Percentiles rank a stretch among this genome's conserved stretches.
These are phyloP conservation scores for Tetraneura akinire DNA, from an alignment of 1,140 invertebrate species.

Conservation along the genomic window DNA sequence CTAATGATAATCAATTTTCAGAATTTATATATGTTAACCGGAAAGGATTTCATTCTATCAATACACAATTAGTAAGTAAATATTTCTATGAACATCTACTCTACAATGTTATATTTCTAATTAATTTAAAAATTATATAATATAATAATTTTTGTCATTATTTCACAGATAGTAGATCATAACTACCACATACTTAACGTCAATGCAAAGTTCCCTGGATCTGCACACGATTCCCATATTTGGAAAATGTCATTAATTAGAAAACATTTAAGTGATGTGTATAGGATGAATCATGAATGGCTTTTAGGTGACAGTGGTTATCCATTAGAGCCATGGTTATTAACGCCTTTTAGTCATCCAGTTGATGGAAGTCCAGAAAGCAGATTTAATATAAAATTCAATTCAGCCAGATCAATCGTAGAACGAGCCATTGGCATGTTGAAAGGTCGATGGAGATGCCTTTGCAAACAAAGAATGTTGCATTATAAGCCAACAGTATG, in stretches of 20 bases:
- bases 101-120: background rate
- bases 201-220: slow-evolving; percentile 4
- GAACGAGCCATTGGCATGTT: slow-evolving; percentile 15
- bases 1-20: slow-evolving; percentile 12
- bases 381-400: background rate
- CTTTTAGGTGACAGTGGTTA: slow-evolving; percentile 25
- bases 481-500: slow-evolving; percentile 7
- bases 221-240: slow-evolving; percentile 21
- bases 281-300: slow-evolving; percentile 12
- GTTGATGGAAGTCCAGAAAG: slow-evolving; percentile 12
- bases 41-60: slow-evolving; percentile 23
- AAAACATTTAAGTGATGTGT: background rate
- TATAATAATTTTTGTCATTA: too few species aligned
- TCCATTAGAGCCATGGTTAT: slow-evolving; percentile 16
- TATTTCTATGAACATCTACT: background rate
- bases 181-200: slow-evolving; percentile 14
- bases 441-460: slow-evolving; percentile 33
- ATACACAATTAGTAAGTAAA: slow-evolving; percentile 21
- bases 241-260: slow-evolving; percentile 19
- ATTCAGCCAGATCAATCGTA: background rate
- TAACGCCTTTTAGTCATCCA: slow-evolving; percentile 19
- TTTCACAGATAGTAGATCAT: slow-evolving; percentile 14
- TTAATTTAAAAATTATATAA: background rate
- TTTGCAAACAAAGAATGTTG: slow-evolving; percentile 22
- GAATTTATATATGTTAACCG: slow-evolving; percentile 27